Base-by-base conservation (phyloP, 2,113 vertebrate genomes). In the Gopherus flavomarginatus region DNA sequence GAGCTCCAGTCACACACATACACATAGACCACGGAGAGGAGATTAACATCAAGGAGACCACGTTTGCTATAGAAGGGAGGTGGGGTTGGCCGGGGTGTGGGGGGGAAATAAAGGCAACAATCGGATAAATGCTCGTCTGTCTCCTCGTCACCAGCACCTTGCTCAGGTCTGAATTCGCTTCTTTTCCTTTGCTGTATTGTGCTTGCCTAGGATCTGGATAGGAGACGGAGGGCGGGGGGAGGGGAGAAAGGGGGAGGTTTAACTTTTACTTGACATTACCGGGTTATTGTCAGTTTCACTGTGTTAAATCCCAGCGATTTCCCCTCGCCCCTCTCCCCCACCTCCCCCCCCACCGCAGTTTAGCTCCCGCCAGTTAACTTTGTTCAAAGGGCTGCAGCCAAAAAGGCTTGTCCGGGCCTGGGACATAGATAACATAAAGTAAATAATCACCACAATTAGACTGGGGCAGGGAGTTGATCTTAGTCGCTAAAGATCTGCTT, bases 291-390 rank as follows among this genome's bases (percentile, higher is more conserved):
- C 97, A 35, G 95, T 85, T 87, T 57, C 88, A 81, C 88, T 65
- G 72, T 79, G 91, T 91, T 44, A 56, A 94, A 91, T 14, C 91
- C 94, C 80, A 54, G 94, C 79, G 89, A 75, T 86, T 96, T 86
- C 87, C 16, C 94, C 92, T 86, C n/a, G 78, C 81, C 4, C 4
- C 50, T 14, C 50, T 16, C 14, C 14, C 50, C 49, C n/a, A n/a
- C 3, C 49, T 10, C 3, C 29, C 82, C 94, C 82, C 50, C 62
- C 84, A 78, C 42, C 77, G 38, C 75, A 11, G 10, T 89, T 87
- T 78, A 26, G 88, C 85, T 92, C 94, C 92, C 90, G 97, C 88
- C 96, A 82, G 86, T 87, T 91, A 98, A 98, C 98, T 98, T 98
- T 98, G 96, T 98, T 97, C 89, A 4, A 94, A 88, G 96, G 97